Percentiles rank a stretch among this genome's conserved stretches.
phyloP scores from a whole-genome alignment of 2,888 invertebrate species.

The Melangyna quadrimaculata region DNA sequence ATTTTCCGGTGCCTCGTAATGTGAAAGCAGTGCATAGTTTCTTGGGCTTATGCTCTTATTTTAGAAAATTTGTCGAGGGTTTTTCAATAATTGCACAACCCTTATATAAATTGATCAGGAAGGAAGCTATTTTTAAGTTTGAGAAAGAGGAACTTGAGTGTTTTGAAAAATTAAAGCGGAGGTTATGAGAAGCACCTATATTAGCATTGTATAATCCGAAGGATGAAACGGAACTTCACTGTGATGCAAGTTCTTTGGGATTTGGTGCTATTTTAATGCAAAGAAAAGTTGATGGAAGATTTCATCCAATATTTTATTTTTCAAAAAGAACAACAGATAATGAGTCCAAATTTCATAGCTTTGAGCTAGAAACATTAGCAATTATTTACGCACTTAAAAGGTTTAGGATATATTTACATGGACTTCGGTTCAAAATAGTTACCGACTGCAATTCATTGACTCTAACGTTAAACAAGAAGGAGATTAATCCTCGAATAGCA shows the following conservation, averaged over 20 bases:
- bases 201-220: conserved; percentile 73
- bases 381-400: conserved; percentile 73
- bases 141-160: too few relatives aligned
- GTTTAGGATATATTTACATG: conserved; percentile 73
- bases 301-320: conserved; percentile 44
- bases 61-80: too few relatives aligned
- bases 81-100: too few relatives aligned
- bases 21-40: too few relatives aligned
- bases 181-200: conserved; percentile 15
- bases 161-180: conserved; percentile 18
- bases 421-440: conserved; percentile 72
- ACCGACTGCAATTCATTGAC: conserved; percentile 74
- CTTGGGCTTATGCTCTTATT: too few relatives aligned
- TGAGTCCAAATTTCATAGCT: too few relatives aligned
- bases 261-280: conserved; percentile 73
- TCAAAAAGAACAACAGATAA: conserved; percentile 74
- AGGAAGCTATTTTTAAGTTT: too few relatives aligned
- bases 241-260: conserved; percentile 73
- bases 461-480: too few relatives aligned
- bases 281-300: conserved; percentile 16
- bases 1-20: conserved; percentile 29
- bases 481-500: too few relatives aligned
- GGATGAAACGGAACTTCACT: conserved; percentile 74
- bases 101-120: too few relatives aligned
- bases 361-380: conserved; percentile 73